These are phyloP conservation scores for Nephrocerus scutellatus DNA, from an alignment of 2,888 invertebrate species.

Conservation along the genomic window DNA sequence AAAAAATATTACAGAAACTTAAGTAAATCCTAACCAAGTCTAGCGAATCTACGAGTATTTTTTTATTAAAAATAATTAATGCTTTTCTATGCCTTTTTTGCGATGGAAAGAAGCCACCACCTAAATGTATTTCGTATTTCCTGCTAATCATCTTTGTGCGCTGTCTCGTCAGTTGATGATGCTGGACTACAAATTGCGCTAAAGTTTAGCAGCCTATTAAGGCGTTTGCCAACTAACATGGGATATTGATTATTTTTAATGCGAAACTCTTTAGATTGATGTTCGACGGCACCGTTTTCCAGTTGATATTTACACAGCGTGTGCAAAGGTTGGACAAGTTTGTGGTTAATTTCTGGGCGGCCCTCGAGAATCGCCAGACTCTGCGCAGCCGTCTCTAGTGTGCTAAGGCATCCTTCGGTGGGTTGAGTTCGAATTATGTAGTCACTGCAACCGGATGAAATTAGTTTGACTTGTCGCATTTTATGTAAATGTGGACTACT, in stretches of 20 bases:
- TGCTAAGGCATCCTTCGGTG: slow-evolving; percentile 83
- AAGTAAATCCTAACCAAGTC: no score
- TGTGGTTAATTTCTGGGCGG: slow-evolving; percentile 55
- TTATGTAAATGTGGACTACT: slow-evolving; percentile 69
- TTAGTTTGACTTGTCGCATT: slow-evolving; percentile 74
- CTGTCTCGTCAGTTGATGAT: no score
- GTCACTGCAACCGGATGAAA: slow-evolving; percentile 65
- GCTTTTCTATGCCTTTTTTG: no score
- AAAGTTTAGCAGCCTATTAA: slow-evolving; percentile 53
- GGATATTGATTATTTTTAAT: slow-evolving; percentile 74
- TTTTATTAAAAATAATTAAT: no score
- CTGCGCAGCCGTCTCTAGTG: slow-evolving; percentile 52
- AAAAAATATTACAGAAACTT: no score
- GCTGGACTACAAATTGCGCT: no score
- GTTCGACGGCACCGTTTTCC: slow-evolving; percentile 84
- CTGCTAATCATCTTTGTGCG: no score
- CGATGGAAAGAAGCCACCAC: no score
- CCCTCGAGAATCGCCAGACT: slow-evolving; percentile 67
- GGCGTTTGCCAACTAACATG: slow-evolving; percentile 69
- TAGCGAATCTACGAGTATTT: no score
- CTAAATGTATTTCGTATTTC: no score
- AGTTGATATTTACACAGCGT: slow-evolving; percentile 81
- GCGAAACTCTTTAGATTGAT: slow-evolving; percentile 85
- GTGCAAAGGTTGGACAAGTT: slow-evolving; percentile 70
- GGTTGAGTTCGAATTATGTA: slow-evolving; percentile 93